Percentiles rank a stretch among this genome's conserved stretches.
phyloP scores from a whole-genome alignment of 1,140 invertebrate species.

The Drosophila setifemur region DNA sequence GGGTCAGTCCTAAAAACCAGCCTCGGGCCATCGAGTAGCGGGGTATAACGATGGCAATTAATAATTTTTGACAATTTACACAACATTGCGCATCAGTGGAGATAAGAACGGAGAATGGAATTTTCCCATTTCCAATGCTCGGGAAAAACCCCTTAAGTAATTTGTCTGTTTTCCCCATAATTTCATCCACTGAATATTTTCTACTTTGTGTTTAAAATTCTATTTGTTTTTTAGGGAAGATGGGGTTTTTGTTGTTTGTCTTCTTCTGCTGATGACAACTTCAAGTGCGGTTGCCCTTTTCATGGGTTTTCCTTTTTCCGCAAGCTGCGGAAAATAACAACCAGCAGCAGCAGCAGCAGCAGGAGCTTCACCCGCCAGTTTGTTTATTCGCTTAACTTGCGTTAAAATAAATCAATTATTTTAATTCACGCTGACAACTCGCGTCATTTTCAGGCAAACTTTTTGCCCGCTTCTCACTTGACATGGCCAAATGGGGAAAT shows the following conservation, averaged over 20 bases:
- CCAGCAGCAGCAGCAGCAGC: too few relatives aligned
- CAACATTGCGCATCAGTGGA: conserved; percentile 55
- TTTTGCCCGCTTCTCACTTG: conserved; percentile 51
- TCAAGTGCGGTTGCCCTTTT: conserved; percentile 52
- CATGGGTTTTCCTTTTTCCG: conserved; percentile 15
- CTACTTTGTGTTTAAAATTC: conserved; percentile 21
- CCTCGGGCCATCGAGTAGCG: conserved; percentile 21
- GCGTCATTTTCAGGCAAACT: conserved; percentile 69
- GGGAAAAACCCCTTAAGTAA: conserved; percentile 11
- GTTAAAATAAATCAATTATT: conserved; percentile 80
- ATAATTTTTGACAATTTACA: conserved; percentile 82
- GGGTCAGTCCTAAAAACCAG: conserved; percentile 2
- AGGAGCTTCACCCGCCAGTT: not conserved
- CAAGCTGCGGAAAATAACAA: too few relatives aligned
- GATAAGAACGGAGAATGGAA: conserved; percentile 32
- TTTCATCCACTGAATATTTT: conserved; percentile 18
- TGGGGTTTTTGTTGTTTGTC: not conserved
- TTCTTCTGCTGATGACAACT: conserved; percentile 57
- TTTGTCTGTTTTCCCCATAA: conserved; percentile 55
- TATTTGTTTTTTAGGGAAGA: conserved; percentile 18
- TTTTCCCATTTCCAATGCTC: not conserved
- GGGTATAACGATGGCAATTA: conserved; percentile 70
- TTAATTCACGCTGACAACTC: conserved; percentile 75
- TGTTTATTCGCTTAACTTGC: conserved; percentile 69
- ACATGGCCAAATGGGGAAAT: too few relatives aligned